A percentile compares a stretch with the other conserved stretches of the same genome.
Evolutionary conservation across 2,113 vertebrate species (phyloP).

Genomic region (Mobula hypostoma): DNA sequence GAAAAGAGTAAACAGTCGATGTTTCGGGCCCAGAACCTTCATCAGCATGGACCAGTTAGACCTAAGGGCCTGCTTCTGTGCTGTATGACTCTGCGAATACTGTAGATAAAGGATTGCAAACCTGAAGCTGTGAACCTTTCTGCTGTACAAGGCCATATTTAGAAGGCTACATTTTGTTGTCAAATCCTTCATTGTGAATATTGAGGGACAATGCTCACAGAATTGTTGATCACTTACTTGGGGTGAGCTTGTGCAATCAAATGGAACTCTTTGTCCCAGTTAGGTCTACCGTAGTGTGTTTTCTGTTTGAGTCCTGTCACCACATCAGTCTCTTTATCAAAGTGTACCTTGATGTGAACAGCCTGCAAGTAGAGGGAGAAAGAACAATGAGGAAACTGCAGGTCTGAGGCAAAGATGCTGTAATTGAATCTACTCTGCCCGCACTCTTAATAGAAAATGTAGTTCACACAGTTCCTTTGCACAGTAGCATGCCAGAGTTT

Average conservation of each 20-base stretch:
- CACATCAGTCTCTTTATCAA: constrained; percentile 64
- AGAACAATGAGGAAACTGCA: not conserved
- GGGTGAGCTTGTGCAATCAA: constrained; percentile 69
- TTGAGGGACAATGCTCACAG: not conserved
- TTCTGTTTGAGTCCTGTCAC: constrained; percentile 84
- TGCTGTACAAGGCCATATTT: not conserved
- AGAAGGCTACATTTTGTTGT: not conserved
- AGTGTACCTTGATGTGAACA: constrained; percentile 60
- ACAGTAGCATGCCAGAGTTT: not conserved
- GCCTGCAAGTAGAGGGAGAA: constrained; percentile 44
- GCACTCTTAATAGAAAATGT: not conserved
- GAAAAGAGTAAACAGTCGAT: too few relatives aligned
- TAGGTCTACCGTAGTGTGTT: constrained; percentile 75
- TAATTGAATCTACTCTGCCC: not conserved
- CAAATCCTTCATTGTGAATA: not conserved
- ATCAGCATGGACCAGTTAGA: too few relatives aligned
- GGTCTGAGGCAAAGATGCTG: too few relatives aligned
- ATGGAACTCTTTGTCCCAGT: constrained; percentile 80
- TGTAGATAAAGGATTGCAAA: not conserved
- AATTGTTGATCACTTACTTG: constrained; percentile 59
- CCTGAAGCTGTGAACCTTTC: not conserved
- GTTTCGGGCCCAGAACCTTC: too few relatives aligned
- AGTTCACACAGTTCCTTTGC: not conserved
- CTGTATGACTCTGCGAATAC: not conserved
- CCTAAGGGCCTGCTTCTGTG: too few relatives aligned